Evolutionary conservation across 2,113 vertebrate species (phyloP), one percentile per base, ranked within the genome.

Genomic region (Hyaena hyaena): DNA sequence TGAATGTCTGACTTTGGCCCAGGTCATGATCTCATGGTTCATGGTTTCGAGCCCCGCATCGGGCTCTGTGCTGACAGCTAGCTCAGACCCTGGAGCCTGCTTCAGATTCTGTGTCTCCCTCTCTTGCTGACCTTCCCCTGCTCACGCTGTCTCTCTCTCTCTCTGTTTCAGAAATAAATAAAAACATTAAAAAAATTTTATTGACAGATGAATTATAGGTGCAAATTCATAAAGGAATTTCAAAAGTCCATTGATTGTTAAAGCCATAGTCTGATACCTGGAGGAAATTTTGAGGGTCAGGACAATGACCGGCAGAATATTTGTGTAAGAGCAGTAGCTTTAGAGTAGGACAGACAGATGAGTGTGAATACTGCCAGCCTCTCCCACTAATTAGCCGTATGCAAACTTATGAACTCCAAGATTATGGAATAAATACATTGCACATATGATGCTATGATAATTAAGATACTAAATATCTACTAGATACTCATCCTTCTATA

Each of bases 191-290:
- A 39, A 39, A 39, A 26, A 21, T 83, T 23, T 5, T 77, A 48
- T 93, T 79, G 84, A 19, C 77, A 95, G 55, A 43, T 92, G 50
- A 95, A 83, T 97, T 96, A 96, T 26, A 97, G 26, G 53, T 94
- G 12, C 28, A 94, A 90, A 96, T 0, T 77, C 83, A 88, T 90
- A 88, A 2, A 53, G 48, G 69, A 23, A 80, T 96, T 97, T 93
- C 58, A 48, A 95, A 97, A 74, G 21, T 10, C 65, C 35, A 35
- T 76, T 94, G 83, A 86, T 39, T 86, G 2, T 80, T 88, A 88
- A 82, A 90, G 31, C 24, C 21, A 69, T 53, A 80, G 74, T 92
- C 53, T 74, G 17, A 73, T 93, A 96, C 85, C 35, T 95, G 5
- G 15, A 48, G 92, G 92, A 31, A 93, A 92, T 93, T 91, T 79